A percentile compares a stretch with the other conserved stretches of the same genome.
Conservation (phyloP, 2,113 vertebrate genomes). For the Dromiciops gliroides region DNA sequence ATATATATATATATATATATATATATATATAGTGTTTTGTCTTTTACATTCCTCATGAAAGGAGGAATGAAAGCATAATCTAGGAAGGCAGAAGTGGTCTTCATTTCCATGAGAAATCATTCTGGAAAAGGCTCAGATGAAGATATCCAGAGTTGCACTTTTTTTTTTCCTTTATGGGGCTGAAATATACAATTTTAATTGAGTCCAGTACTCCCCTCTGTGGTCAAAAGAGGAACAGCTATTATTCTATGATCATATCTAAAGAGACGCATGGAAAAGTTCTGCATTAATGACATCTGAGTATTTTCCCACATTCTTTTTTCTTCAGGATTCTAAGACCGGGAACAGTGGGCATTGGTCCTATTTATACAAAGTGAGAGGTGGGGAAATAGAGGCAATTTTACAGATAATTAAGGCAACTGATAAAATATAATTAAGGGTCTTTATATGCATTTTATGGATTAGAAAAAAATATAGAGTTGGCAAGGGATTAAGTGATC, state of each 20-base stretch:
- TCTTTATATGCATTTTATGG: neutral
- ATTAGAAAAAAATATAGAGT: neutral
- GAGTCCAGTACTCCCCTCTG: slow-evolving; percentile 63
- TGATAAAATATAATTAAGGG: neutral
- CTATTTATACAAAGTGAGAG: neutral
- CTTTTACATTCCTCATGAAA: slow-evolving; percentile 13
- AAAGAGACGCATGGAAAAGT: neutral
- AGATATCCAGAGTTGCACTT: neutral
- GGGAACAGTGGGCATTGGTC: too few relatives aligned
- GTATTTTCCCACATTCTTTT: neutral
- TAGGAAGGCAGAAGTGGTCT: neutral
- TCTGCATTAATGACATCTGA: neutral
- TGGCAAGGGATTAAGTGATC: neutral
- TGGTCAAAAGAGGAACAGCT: slow-evolving; percentile 63
- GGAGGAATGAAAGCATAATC: neutral
- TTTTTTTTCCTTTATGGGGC: neutral
- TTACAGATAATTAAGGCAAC: neutral
- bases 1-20: too few relatives aligned
- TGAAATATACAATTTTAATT: neutral
- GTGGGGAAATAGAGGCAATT: neutral
- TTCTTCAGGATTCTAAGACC: neutral
- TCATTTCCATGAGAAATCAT: neutral
- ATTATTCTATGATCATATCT: neutral
- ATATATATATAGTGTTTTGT: too few relatives aligned
- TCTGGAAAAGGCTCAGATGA: slow-evolving; percentile 1